phyloP scores from a whole-genome alignment of 2,113 vertebrate genomes.

The Vidua macroura region DNA sequence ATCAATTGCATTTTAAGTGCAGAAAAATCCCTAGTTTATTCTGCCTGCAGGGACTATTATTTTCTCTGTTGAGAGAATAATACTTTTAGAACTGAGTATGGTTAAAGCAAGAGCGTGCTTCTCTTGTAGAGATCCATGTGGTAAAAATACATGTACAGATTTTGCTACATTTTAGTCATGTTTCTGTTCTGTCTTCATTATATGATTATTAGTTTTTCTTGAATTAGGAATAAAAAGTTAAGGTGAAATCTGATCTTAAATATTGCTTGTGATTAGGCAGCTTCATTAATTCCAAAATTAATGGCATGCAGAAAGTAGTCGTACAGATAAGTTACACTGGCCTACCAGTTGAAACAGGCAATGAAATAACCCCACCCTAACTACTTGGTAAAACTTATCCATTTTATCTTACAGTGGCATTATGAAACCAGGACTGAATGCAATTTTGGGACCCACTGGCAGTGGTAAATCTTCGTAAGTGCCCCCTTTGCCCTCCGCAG shows the following conservation, averaged over 20 bases:
- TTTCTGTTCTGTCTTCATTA: not conserved
- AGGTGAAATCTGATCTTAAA: not conserved
- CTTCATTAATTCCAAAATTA: not conserved
- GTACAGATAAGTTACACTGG: not conserved
- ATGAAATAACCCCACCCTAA: not conserved
- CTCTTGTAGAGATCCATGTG: not conserved
- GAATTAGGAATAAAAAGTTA: not conserved
- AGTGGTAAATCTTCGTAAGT: constrained; percentile 98
- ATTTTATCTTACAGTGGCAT: constrained; percentile 83
- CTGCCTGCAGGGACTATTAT: not conserved
- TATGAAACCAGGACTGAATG: constrained; percentile 94
- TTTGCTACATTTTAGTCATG: not conserved
- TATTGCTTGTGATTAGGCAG: not conserved
- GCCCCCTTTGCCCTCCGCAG: not conserved
- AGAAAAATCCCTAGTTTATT: not conserved
- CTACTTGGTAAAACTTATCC: not conserved
- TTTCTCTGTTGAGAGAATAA: not conserved
- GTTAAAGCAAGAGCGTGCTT: not conserved
- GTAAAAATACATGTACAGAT: not conserved
- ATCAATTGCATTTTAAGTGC: not conserved
- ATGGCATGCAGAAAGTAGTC: not conserved
- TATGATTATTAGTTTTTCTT: not conserved
- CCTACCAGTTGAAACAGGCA: not conserved
- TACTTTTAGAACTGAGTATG: not conserved
- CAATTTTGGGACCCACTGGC: constrained; percentile 93